Evolutionary conservation across 2,888 invertebrate genomes (phyloP).

Genomic region (Pristionchus mayeri): DNA sequence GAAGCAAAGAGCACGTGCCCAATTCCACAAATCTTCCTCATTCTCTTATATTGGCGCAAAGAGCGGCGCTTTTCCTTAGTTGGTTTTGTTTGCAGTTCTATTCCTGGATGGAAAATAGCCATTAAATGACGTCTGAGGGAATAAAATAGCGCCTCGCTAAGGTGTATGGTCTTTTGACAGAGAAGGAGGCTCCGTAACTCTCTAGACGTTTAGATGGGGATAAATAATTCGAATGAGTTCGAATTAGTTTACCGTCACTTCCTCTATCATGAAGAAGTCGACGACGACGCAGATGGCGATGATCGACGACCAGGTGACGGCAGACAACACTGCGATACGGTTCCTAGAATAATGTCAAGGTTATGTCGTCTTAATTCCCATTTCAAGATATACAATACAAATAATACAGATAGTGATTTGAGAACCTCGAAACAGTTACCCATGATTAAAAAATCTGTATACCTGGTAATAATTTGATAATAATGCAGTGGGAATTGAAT

Average conservation of each 20-base stretch:
- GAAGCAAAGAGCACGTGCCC: constrained; percentile 1
- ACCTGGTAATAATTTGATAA: constrained; percentile 71
- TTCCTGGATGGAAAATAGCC: neutral
- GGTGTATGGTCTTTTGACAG: neutral
- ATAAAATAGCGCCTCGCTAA: neutral
- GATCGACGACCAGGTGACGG: constrained; percentile 66
- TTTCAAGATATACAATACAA: too few relatives aligned
- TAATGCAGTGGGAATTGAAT: constrained; percentile 75
- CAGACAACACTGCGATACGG: constrained; percentile 62
- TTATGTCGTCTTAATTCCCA: too few relatives aligned
- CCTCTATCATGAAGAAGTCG: constrained; percentile 63
- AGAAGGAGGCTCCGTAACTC: too few relatives aligned
- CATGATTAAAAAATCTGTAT: too few relatives aligned
- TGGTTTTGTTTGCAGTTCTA: constrained; percentile 20
- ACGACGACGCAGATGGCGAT: constrained; percentile 60
- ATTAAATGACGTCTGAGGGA: neutral
- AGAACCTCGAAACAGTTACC: too few relatives aligned
- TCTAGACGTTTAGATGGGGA: too few relatives aligned
- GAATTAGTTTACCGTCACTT: constrained; percentile 51
- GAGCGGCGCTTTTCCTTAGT: neutral
- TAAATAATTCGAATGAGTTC: too few relatives aligned
- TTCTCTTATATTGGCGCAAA: constrained; percentile 14
- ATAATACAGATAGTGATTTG: too few relatives aligned
- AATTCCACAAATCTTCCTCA: constrained; percentile 4
- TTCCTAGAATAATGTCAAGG: too few relatives aligned